phyloP scores from a whole-genome alignment of 2,797 vertebrate genomes.

The Melanotaenia pygmaea region DNA sequence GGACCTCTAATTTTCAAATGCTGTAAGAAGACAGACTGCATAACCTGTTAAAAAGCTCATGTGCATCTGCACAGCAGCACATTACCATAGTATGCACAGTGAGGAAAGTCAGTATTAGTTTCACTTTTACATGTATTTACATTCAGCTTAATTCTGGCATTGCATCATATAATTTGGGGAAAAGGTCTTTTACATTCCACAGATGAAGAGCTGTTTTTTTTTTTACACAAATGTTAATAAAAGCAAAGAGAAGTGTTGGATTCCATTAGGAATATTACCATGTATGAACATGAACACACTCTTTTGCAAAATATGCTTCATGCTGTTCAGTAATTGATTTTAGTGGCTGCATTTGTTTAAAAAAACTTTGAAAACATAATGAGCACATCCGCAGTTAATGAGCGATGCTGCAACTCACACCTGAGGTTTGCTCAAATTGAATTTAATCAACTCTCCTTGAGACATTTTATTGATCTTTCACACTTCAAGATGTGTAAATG shows the following conservation, averaged over 20 bases:
- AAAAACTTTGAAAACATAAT: conserved; percentile 27
- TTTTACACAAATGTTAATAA: neutral
- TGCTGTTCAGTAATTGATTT: conserved; percentile 28
- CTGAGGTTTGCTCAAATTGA: conserved; percentile 26
- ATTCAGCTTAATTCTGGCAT: neutral
- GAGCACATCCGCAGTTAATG: conserved; percentile 17
- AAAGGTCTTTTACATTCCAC: neutral
- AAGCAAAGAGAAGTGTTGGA: neutral
- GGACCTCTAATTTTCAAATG: neutral
- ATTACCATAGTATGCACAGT: neutral
- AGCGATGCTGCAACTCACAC: conserved; percentile 30
- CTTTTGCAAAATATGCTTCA: conserved; percentile 3
- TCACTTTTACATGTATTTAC: neutral
- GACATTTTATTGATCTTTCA: conserved; percentile 12
- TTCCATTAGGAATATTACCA: conserved; percentile 5
- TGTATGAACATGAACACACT: conserved; percentile 16
- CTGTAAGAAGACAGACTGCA: neutral
- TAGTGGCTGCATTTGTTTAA: conserved; percentile 7
- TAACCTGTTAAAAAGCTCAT: neutral
- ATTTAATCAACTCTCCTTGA: neutral
- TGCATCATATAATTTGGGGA: neutral
- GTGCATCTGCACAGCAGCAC: neutral
- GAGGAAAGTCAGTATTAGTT: neutral
- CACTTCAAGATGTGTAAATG: conserved; percentile 4
- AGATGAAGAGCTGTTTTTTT: neutral